Base-by-base conservation (phyloP, 2,797 vertebrate genomes). In the Amblyraja radiata region DNA sequence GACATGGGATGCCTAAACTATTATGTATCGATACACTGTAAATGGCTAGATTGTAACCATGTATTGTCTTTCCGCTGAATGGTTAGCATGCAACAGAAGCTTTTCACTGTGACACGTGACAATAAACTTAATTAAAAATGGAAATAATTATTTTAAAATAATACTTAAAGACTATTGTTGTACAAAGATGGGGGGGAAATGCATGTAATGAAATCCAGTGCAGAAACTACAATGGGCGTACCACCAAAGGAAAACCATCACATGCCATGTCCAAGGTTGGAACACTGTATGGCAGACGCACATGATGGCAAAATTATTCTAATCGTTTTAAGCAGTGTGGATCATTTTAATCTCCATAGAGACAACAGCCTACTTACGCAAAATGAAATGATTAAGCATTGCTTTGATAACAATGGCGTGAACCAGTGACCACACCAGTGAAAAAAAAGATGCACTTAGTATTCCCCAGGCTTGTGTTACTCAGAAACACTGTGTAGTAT, bases 281-380 rank as follows among this genome's bases (percentile, higher is more conserved):
- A 28, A 36, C 39, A 76, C 4, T 6, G 23, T 28, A 73, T 54
- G 90, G 54, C 13, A 54, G 54, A 68, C 9, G 71, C 39, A 39
- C 90, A 54, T 58, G 95, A 95, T 94, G 94, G 94, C 95, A 95
- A 96, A 96, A 95, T 95, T 96, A 96, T 95, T 96, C 95, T 95
- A 96, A 95, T 96, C 95, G 96, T 96, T 96, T 96, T 96, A 96
- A 96, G 94, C 94, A 95, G 94, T 93, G 93, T 92, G 93, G 94
- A 95, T 95, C 93, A 95, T 94, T 96, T 95, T 93, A 94, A 95
- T 95, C 95, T 94, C 95, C 94, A 95, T 95, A 94, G 95, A 94
- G 95, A 97, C 94, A 93, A 93, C 65, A 91, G 93, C 94, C 94
- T 96, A 94, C 94, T 96, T 95, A 95, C 94, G 94, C 96, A 95